phyloP scores from a whole-genome alignment of 2,113 vertebrate species.

The Cyanoliseus patagonus region DNA sequence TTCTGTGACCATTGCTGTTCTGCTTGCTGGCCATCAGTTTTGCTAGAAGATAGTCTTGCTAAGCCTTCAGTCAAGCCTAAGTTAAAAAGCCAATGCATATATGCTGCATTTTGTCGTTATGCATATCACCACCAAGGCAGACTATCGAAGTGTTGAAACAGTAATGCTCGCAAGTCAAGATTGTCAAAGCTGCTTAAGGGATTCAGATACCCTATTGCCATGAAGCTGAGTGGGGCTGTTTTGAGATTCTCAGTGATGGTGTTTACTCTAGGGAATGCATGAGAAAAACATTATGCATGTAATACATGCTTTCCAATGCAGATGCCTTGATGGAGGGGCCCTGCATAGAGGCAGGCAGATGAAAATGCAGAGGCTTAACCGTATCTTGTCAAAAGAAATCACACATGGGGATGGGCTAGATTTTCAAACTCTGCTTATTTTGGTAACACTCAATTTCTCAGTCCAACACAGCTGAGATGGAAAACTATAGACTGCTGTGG shows the following conservation, averaged over 20 bases:
- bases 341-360: neutral
- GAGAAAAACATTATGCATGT: neutral
- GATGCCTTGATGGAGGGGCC: neutral
- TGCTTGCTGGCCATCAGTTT: constrained; percentile 1
- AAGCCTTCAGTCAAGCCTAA: constrained; percentile 12
- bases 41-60: constrained; percentile 31
- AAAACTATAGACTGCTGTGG: neutral
- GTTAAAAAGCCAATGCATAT: constrained; percentile 18
- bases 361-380: neutral
- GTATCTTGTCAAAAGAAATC: neutral
- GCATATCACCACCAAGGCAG: constrained; percentile 24
- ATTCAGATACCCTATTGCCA: neutral
- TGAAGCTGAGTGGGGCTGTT: neutral
- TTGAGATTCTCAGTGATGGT: neutral
- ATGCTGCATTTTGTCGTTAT: constrained; percentile 15
- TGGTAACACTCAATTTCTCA: neutral
- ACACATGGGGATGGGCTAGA: neutral
- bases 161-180: neutral
- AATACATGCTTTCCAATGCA: neutral
- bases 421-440: neutral
- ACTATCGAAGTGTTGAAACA: constrained; percentile 49
- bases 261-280: neutral
- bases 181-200: constrained; percentile 14
- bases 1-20: neutral
- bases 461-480: neutral